These are phyloP conservation scores for Eretmocerus hayati DNA, from an alignment of 2,888 invertebrate genomes.

Conservation along the genomic window DNA sequence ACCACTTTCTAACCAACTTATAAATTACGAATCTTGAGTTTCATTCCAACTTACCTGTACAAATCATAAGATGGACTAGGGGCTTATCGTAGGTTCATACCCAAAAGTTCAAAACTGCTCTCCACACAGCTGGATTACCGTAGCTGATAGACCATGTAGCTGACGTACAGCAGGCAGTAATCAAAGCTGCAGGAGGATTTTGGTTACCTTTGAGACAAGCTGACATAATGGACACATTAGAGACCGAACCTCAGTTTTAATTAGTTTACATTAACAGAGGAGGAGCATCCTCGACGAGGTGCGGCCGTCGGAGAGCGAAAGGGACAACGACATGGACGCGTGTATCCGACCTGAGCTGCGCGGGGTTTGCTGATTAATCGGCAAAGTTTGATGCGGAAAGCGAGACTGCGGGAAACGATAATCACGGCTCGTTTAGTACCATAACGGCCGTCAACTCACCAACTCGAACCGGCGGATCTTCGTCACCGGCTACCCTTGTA, in stretches of 20 bases:
- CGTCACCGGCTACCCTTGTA: constrained; percentile 10
- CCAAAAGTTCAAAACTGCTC: no score
- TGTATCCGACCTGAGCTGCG: constrained; percentile 9
- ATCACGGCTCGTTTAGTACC: constrained; percentile 43
- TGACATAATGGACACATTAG: constrained; percentile 45
- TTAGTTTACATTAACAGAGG: constrained; percentile 42
- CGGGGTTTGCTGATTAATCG: constrained; percentile 41
- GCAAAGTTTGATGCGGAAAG: constrained; percentile 44
- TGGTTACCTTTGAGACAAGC: no score
- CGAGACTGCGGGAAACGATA: constrained; percentile 43
- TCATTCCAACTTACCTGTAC: no score
- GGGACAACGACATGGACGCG: constrained; percentile 14
- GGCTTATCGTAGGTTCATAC: no score
- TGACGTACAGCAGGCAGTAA: no score
- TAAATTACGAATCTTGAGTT: no score
- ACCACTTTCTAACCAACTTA: no score
- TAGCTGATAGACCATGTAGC: no score
- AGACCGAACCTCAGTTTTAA: constrained; percentile 35
- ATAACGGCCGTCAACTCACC: constrained; percentile 26
- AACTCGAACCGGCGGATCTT: constrained; percentile 1
- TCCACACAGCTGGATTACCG: no score
- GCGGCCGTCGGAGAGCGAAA: no score
- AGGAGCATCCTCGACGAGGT: constrained; percentile 38
- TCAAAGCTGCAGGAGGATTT: no score
- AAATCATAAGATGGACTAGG: no score